Evolutionary conservation across 2,113 vertebrate species (phyloP), one percentile per base, ranked within the genome.

Genomic region (Tachysurus fulvidraco): DNA sequence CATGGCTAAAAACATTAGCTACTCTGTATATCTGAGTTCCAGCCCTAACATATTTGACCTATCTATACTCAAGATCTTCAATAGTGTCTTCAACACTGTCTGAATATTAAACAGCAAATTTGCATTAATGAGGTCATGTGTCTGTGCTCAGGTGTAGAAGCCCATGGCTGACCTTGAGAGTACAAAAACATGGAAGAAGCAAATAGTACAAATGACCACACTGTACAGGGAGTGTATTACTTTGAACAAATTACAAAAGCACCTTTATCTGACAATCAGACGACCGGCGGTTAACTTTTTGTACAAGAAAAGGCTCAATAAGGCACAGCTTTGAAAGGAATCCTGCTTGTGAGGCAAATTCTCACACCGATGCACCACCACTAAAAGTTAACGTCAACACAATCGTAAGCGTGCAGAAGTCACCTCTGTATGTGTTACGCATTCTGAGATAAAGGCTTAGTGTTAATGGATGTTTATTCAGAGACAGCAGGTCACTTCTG

Each of bases 231-330:
- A 83, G 69, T 28, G 55, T 23, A 59, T 17, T 46, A 30, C 81
- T 54, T 84, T 87, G 55, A 69, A 60, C n/a, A 17, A 64, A 74
- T 50, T 11, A 83, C 88, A 85, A 87, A 76, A 83, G 78, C 30
- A 12, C 69, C 81, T 84, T 86, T 81, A 86, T 67, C n/a, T 13
- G 69, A 50, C 25, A 86, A 83, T 77, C 59, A 1, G 50, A 84
- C 64, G n/a, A 55, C 85, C 65, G 19, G 46, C 14, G 69, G 57
- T 78, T 60, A 44, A 59, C 44, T 77, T 83, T 89, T 84, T 88
- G 62, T 60, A 65, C 5, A 3, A 83, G 55, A 84, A 74, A 80
- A 87, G 28, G 44, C 79, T 55, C 41, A 28, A 55, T 54, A 36
- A 73, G 67, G 83, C 10, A 52, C 44, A 57, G 82, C 76, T 83